These are phyloP conservation scores for Macrotrachela quadricornifera DNA, from an alignment of 1,140 invertebrate species.

Conservation along the genomic window DNA sequence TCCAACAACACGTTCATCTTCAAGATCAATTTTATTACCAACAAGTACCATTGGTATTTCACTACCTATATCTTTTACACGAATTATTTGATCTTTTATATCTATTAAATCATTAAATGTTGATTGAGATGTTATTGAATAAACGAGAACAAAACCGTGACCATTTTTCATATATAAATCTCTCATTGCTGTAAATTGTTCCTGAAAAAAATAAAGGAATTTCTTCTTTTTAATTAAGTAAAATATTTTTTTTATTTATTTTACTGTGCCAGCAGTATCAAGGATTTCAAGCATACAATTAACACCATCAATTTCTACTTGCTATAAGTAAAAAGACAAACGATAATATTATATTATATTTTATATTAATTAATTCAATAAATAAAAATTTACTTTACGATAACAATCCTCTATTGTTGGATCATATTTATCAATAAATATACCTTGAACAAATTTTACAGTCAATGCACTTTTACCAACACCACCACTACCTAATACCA, in stretches of 20 bases:
- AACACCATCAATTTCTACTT: conserved; percentile 95
- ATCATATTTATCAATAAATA: conserved; percentile 99
- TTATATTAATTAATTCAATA: neutral
- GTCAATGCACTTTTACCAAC: conserved; percentile 71
- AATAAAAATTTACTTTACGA: conserved; percentile 23
- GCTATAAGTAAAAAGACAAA: conserved; percentile 27
- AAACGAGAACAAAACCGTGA: conserved; percentile 94
- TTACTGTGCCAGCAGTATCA: conserved; percentile 88
- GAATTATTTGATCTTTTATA: conserved; percentile 88
- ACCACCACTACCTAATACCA: conserved; percentile 89
- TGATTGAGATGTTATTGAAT: conserved; percentile 96
- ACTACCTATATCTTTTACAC: conserved; percentile 56
- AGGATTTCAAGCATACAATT: conserved; percentile 98
- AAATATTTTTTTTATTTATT: conserved; percentile 6
- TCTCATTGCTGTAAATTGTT: conserved; percentile 99
- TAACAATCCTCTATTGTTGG: conserved; percentile 72
- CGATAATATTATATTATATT: no score
- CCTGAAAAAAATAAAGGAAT: conserved; percentile 38
- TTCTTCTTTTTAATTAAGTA: no score
- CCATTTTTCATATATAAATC: conserved; percentile 99
- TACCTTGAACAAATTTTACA: conserved; percentile 90
- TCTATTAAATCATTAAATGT: conserved; percentile 99
- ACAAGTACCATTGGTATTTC: conserved; percentile 94
- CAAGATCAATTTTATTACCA: conserved; percentile 97
- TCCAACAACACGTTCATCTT: conserved; percentile 90